A percentile compares a stretch with the other conserved stretches of the same genome.
Evolutionary conservation across 2,888 invertebrate species (phyloP).

Genomic region (Cremastinae sp.): DNA sequence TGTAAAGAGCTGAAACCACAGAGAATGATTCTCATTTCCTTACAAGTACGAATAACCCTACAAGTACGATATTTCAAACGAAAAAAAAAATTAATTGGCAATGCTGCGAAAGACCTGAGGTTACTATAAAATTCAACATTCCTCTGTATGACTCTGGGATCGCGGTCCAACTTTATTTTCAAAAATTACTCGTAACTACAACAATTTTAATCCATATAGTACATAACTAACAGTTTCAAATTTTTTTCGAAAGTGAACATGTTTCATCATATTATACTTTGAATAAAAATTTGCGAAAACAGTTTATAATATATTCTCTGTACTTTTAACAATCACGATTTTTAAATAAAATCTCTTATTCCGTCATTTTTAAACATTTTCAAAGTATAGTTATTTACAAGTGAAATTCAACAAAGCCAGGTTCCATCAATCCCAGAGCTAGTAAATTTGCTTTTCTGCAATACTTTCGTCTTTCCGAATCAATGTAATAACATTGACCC

Average conservation of each 20-base stretch:
- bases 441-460: slow-evolving; percentile 30
- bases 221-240: neutral
- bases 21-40: neutral
- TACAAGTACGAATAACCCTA: neutral
- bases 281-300: slow-evolving; percentile 48
- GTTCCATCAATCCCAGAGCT: slow-evolving; percentile 44
- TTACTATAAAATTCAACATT: neutral
- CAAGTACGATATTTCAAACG: neutral
- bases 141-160: slow-evolving; percentile 29
- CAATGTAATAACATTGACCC: slow-evolving; percentile 27
- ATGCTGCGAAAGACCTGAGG: slow-evolving; percentile 3
- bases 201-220: slow-evolving; percentile 36
- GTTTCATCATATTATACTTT: neutral
- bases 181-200: slow-evolving; percentile 14
- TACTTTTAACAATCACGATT: slow-evolving; percentile 31
- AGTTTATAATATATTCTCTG: slow-evolving; percentile 22
- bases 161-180: slow-evolving; percentile 1
- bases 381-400: slow-evolving; percentile 48
- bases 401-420: slow-evolving; percentile 32
- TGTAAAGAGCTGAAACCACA: neutral
- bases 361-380: neutral
- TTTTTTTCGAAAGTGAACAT: neutral
- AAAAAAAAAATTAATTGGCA: slow-evolving; percentile 2
- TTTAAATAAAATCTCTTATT: slow-evolving; percentile 29
- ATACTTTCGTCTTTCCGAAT: slow-evolving; percentile 4